These are phyloP conservation scores for Cryptoprocta ferox DNA, from an alignment of 2,797 vertebrate species.

Conservation along the genomic window DNA sequence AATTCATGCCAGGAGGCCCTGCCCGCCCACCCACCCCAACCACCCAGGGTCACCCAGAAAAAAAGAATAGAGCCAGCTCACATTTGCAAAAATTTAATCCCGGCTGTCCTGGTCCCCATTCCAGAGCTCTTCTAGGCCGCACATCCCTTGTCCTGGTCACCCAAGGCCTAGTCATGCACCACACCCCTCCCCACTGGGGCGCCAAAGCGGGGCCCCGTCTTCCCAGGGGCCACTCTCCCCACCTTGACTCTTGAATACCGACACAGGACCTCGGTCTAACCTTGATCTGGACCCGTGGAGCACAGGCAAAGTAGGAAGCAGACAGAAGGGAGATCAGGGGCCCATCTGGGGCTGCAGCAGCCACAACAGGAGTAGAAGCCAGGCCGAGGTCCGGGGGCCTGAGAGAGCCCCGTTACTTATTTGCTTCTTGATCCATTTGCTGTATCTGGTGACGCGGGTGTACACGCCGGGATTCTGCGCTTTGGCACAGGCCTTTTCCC, in stretches of 20 bases:
- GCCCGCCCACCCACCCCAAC: background rate
- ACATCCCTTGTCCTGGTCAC: background rate
- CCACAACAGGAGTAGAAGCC: constrained; percentile 12
- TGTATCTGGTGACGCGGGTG: constrained; percentile 49
- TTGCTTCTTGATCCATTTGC: constrained; percentile 64
- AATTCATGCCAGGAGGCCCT: background rate
- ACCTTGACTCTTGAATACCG: background rate
- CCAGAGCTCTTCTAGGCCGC: background rate
- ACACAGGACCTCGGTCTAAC: background rate
- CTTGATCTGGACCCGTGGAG: background rate
- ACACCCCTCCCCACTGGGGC: background rate
- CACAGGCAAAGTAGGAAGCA: background rate
- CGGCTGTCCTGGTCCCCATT: background rate
- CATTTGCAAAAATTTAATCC: constrained; percentile 62
- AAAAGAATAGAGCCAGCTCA: constrained; percentile 37
- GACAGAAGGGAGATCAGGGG: background rate
- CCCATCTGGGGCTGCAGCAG: background rate
- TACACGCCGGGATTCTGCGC: constrained; percentile 42
- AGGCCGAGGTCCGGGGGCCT: background rate
- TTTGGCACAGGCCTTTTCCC: constrained; percentile 64
- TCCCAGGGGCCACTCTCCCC: background rate
- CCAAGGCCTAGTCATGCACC: background rate
- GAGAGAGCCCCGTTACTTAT: background rate
- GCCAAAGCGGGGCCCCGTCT: background rate
- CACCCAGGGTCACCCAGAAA: background rate